A percentile compares a stretch with the other conserved stretches of the same genome.
Conservation (phyloP, 2,888 invertebrate species). For the Parasteatoda lunata region DNA sequence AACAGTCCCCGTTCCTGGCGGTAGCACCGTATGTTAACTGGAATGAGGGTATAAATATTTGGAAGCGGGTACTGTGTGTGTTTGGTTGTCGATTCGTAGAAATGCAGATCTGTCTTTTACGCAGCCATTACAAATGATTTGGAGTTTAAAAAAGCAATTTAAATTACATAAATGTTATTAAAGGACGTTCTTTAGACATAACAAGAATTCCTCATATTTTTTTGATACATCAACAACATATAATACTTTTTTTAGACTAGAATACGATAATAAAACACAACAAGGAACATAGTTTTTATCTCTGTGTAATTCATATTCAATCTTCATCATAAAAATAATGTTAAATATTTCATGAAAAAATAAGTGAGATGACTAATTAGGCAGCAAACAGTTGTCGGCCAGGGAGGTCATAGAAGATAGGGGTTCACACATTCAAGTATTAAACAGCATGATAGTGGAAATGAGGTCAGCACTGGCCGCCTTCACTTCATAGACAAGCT, state of each 20-base stretch:
- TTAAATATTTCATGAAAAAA: no score
- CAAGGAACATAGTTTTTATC: background rate
- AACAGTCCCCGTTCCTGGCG: conserved; percentile 63
- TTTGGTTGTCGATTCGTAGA: conserved; percentile 4
- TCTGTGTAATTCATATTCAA: no score
- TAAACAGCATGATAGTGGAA: no score
- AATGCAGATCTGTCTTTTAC: conserved; percentile 4
- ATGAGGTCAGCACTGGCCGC: no score
- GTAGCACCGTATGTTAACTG: conserved; percentile 50
- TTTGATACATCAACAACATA: conserved; percentile 31
- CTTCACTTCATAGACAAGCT: no score
- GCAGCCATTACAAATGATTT: background rate
- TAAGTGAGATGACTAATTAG: no score
- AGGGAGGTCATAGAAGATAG: no score
- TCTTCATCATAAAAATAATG: no score
- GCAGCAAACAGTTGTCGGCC: no score
- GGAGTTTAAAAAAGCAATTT: background rate
- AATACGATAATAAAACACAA: conserved; percentile 48
- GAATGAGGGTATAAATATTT: conserved; percentile 26
- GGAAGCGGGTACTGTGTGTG: conserved; percentile 31
- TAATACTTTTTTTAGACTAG: conserved; percentile 41
- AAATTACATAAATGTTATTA: background rate
- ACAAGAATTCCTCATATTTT: background rate
- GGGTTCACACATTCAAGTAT: no score
- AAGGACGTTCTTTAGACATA: no score